phyloP scores from a whole-genome alignment of 2,797 vertebrate genomes.

The Mormyrops attenuatus region DNA sequence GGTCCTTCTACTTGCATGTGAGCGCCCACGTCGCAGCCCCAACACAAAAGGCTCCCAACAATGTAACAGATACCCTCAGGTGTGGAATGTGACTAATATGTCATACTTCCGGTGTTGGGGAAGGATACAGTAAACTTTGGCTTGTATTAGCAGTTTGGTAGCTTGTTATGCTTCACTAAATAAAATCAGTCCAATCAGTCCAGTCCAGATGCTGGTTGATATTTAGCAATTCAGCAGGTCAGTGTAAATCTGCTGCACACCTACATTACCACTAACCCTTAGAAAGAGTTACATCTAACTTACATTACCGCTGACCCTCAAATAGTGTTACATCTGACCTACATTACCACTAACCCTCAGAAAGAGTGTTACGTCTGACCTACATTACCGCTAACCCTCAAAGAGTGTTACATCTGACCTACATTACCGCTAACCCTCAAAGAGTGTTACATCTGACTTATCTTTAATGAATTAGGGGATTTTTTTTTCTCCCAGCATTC shows the following conservation, averaged over 20 bases:
- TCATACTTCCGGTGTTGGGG: neutral
- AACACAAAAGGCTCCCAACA: neutral
- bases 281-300: no score
- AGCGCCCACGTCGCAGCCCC: conserved; percentile 8
- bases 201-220: neutral
- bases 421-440: neutral
- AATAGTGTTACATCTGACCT: no score
- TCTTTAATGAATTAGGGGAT: neutral
- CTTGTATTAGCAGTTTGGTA: neutral
- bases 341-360: no score
- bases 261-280: no score
- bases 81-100: neutral
- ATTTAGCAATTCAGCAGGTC: neutral
- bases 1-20: conserved; percentile 59
- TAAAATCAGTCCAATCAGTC: neutral
- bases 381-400: no score
- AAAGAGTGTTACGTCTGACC: no score
- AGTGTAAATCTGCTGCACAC: neutral
- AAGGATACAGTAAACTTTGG: neutral
- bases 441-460: neutral
- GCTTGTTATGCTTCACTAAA: neutral
- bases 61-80: neutral
- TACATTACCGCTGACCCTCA: no score
- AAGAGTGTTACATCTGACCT: neutral
- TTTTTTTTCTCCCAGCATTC: neutral